phyloP scores from a whole-genome alignment of 2,797 vertebrate genomes.

The Poecilia gillii region DNA sequence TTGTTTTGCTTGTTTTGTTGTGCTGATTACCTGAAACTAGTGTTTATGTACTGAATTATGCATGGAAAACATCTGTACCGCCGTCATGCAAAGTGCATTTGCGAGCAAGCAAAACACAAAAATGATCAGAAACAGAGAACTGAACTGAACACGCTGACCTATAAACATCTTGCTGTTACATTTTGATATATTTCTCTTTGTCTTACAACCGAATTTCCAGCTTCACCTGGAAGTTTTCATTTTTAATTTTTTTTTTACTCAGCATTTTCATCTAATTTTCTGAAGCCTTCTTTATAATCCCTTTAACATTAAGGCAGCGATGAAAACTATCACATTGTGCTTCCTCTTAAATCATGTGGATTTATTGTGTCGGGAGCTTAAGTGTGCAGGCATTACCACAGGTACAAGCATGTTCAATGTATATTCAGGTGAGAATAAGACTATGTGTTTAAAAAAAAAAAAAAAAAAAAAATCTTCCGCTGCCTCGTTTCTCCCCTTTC shows the following conservation, averaged over 20 bases:
- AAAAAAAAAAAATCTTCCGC: conserved; percentile 23
- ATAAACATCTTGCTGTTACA: not conserved
- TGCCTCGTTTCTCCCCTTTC: conserved; percentile 13
- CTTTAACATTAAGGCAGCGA: conserved; percentile 26
- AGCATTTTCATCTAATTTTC: conserved; percentile 36
- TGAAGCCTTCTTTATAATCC: conserved; percentile 27
- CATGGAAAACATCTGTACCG: not conserved
- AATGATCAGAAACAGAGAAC: not conserved
- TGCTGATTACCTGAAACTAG: conserved; percentile 5
- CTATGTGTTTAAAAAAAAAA: conserved; percentile 18
- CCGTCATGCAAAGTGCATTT: not conserved
- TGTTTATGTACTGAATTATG: conserved; percentile 9
- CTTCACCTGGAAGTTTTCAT: not conserved
- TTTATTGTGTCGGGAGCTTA: conserved; percentile 8
- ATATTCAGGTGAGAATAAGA: conserved; percentile 8
- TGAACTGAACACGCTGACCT: not conserved
- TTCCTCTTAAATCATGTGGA: conserved; percentile 26
- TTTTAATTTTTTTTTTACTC: not conserved
- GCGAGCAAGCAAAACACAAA: not conserved
- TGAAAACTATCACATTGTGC: conserved; percentile 27
- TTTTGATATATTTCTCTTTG: not conserved
- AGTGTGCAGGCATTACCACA: not conserved
- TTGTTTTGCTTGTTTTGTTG: not conserved
- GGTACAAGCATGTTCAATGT: conserved; percentile 23
- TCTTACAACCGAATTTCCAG: not conserved